These are phyloP conservation scores for Tarsius wallacei DNA, from an alignment of 2,797 vertebrate species.

Conservation along the genomic window DNA sequence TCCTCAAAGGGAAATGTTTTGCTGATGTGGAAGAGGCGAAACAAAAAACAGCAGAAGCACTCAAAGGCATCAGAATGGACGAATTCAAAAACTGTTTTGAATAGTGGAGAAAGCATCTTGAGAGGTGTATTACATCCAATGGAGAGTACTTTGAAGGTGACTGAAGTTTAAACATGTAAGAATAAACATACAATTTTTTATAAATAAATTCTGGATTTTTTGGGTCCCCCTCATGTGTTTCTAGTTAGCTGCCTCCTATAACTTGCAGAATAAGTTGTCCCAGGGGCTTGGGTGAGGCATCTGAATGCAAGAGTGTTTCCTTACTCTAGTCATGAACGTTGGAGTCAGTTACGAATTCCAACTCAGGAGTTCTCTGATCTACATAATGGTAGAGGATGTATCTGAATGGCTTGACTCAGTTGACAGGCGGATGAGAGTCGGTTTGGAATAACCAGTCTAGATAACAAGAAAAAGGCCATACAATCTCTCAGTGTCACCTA, in stretches of 20 bases:
- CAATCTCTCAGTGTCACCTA: not conserved
- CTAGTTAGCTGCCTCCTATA: not conserved
- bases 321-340: not conserved
- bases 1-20: no score
- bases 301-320: not conserved
- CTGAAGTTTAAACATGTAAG: no score
- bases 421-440: not conserved
- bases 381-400: not conserved
- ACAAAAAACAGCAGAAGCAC: no score
- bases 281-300: not conserved
- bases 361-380: not conserved
- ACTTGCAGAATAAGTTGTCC: not conserved
- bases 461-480: not conserved
- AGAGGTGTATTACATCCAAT: no score
- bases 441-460: not conserved
- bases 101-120: no score
- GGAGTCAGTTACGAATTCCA: not conserved
- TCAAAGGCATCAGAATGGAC: no score
- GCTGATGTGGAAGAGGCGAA: no score
- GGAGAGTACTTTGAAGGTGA: no score
- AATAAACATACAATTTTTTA: no score
- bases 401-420: not conserved
- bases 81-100: no score
- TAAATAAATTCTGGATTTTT: no score
- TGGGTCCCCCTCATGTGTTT: not conserved